Conservation (phyloP, 2,797 vertebrate species). For the Chromis chromis region DNA sequence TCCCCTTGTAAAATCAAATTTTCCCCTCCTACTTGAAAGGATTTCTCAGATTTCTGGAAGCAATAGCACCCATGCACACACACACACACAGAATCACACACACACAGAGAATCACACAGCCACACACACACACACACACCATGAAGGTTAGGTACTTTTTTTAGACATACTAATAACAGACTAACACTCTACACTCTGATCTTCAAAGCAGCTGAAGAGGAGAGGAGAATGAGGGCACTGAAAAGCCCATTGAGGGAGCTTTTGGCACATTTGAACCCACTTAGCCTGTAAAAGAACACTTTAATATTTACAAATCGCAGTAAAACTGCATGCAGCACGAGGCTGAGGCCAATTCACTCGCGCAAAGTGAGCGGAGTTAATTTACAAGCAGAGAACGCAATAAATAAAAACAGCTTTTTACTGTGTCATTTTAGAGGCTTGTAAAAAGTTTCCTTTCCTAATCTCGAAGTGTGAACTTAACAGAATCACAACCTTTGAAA, state of each 20-base stretch:
- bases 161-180: slow-evolving; percentile 79
- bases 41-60: slow-evolving; percentile 70
- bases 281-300: slow-evolving; percentile 73
- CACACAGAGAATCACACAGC: slow-evolving; percentile 39
- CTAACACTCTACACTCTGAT: slow-evolving; percentile 71
- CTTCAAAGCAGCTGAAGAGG: slow-evolving; percentile 72
- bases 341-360: slow-evolving; percentile 45
- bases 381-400: slow-evolving; percentile 65
- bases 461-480: slow-evolving; percentile 62
- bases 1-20: slow-evolving; percentile 65
- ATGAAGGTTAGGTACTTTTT: slow-evolving; percentile 72
- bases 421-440: slow-evolving; percentile 67
- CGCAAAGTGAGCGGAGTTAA: slow-evolving; percentile 58
- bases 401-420: slow-evolving; percentile 77
- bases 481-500: slow-evolving; percentile 64
- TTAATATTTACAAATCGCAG: slow-evolving; percentile 77
- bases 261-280: slow-evolving; percentile 73
- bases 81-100: slow-evolving; percentile 16
- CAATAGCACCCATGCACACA: slow-evolving; percentile 30
- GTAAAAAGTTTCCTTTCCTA: slow-evolving; percentile 76
- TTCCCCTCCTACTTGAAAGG: slow-evolving; percentile 73
- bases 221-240: slow-evolving; percentile 55
- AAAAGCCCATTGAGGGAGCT: slow-evolving; percentile 57
- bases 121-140: slow-evolving; percentile 31
- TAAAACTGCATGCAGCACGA: slow-evolving; percentile 60